Percentiles rank a stretch among this genome's conserved stretches.
Conservation (phyloP, 2,888 invertebrate genomes). For the Anodontia alba region DNA sequence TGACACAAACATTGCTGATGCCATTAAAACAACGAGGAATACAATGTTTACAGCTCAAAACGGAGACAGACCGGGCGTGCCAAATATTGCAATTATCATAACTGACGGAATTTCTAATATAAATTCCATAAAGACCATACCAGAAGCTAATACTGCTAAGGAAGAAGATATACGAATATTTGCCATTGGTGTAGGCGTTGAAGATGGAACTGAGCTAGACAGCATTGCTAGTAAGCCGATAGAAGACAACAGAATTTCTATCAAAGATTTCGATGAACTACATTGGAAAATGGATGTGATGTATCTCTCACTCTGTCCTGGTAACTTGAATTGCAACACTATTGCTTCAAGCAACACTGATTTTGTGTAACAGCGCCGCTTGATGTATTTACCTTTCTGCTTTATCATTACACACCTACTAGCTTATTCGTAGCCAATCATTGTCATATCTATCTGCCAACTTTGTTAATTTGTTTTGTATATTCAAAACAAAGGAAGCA, state of each 20-base stretch:
- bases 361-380: too few species aligned
- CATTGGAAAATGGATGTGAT: constrained; percentile 55
- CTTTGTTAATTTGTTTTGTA: too few species aligned
- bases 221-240: constrained; percentile 73
- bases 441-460: too few species aligned
- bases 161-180: constrained; percentile 66
- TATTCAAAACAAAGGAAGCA: too few species aligned
- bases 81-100: constrained; percentile 75
- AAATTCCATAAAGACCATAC: constrained; percentile 65
- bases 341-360: too few species aligned
- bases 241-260: constrained; percentile 69
- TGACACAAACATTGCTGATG: constrained; percentile 77
- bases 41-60: constrained; percentile 68
- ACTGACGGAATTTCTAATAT: constrained; percentile 80
- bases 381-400: too few species aligned
- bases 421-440: too few species aligned
- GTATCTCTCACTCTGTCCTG: constrained; percentile 50
- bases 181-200: constrained; percentile 71
- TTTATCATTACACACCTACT: too few species aligned
- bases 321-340: constrained; percentile 22
- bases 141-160: constrained; percentile 68
- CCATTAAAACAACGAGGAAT: constrained; percentile 65
- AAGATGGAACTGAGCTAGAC: constrained; percentile 71
- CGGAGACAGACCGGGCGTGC: constrained; percentile 72
- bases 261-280: constrained; percentile 70